Evolutionary conservation across 2,888 invertebrate genomes (phyloP).

Genomic region (Xiphydria camelus): DNA sequence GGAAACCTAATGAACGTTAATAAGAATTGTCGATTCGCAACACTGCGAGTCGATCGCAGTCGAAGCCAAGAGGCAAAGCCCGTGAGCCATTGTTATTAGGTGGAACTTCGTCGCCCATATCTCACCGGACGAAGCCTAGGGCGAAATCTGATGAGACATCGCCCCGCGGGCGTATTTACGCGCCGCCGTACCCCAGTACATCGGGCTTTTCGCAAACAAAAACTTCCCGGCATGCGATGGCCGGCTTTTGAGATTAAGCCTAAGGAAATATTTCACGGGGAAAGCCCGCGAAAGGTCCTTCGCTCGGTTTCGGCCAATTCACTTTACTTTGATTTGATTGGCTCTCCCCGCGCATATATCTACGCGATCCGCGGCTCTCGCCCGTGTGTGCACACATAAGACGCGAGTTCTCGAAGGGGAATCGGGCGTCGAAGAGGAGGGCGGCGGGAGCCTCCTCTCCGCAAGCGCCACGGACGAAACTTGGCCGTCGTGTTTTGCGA

Average conservation of each 20-base stretch:
- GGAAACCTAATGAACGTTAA: no score
- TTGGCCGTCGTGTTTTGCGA: slow-evolving; percentile 46
- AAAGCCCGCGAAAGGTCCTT: slow-evolving; percentile 16
- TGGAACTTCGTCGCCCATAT: no score
- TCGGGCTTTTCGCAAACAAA: slow-evolving; percentile 8
- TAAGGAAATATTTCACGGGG: slow-evolving; percentile 22
- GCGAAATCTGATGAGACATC: no score
- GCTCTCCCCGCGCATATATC: slow-evolving; percentile 42
- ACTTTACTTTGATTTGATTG: slow-evolving; percentile 59
- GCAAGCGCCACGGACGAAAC: slow-evolving; percentile 23
- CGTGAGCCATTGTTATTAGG: no score
- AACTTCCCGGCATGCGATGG: slow-evolving; percentile 9
- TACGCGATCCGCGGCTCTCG: slow-evolving; percentile 32
- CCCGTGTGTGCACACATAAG: slow-evolving; percentile 14
- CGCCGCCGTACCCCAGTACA: no score
- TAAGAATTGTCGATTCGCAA: no score
- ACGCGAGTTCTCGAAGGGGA: slow-evolving; percentile 9
- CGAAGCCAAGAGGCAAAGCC: no score
- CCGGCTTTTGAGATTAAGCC: slow-evolving; percentile 23
- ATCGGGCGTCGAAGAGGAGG: slow-evolving; percentile 16
- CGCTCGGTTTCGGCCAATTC: slow-evolving; percentile 41
- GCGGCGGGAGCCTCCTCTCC: slow-evolving; percentile 10
- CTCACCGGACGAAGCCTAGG: no score
- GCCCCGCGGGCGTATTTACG: no score
- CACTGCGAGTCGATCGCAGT: no score